Base-by-base conservation (phyloP, 2,797 vertebrate species). In the Enteromius viviparus region DNA sequence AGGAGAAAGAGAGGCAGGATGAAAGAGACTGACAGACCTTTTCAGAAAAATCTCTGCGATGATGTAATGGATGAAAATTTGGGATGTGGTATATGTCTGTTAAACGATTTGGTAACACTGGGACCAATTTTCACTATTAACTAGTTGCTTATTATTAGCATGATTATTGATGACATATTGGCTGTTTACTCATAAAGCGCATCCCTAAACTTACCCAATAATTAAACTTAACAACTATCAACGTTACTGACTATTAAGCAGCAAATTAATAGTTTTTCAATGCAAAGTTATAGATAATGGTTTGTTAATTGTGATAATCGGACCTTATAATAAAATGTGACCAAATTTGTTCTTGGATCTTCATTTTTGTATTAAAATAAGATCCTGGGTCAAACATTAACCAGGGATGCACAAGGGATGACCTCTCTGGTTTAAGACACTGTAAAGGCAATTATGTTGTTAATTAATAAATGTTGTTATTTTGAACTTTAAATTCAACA, bases 1-100 rank as follows among this genome's bases (percentile, higher is more conserved):
- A 76, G 71, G 80, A 66, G 47, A 64, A 32, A 65, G 58, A 84
- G 68, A 55, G 62, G 64, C 51, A 69, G 47, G 47, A 76, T 37
- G 32, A 78, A 40, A 79, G 26, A 21, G 58, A 84, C 45, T 53
- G 77, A 79, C 4, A 10, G 32, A 65, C 65, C 75, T 49, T 72
- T 65, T 66, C 10, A 21, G 62, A 76, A 75, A 66, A 15, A 49
- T 66, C n/a, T 82, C 32, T 37, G 29, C 4, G 12, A 68, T 76
- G 71, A 82, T 65, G 71, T 68, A 66, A 82, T 37, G 32, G n/a
- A 42, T 37, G 23, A 74, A 65, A 37, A 12, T 37, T 26, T 23
- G 34, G 4, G 42, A 74, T 9, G 53, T 72, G 23, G 26, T 29
- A 21, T 42, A 15, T 45, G 60, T 47, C 47, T 62, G 15, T 45